Base-by-base conservation (phyloP, 30 jellyfish, hydroid and myxozoan species). In the Mastigias papua region DNA sequence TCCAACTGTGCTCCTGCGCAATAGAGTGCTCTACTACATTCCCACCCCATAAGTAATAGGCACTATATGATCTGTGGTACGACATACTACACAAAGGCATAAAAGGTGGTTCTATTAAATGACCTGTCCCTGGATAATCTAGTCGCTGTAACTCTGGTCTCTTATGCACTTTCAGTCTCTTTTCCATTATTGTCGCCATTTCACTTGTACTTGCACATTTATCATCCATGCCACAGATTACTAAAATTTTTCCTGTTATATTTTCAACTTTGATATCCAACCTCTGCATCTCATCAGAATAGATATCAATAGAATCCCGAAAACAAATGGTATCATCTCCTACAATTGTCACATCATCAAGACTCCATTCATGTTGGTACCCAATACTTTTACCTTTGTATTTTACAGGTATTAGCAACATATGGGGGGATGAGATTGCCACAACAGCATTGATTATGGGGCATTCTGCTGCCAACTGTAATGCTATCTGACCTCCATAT, bases 1-100 rank as follows among this genome's bases (percentile, higher is more conserved):
- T 69, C 97, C 97, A 91, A 15, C 96, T 33, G 70, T 91, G 95
- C 76, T 74, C 90, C 76, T 88, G 92, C 17, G 97, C 97, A 46
- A 90, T 87, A 57, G 83, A 57, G 37, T 84, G 92, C 54, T 84
- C 87, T 48, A 32, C 73, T 4, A 32, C 68, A 13, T 78, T 51
- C 11, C 97, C 97, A 27, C 97, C 97, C 86, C 89, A 82, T 28
- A 61, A 75, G 34, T 75, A 28, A 2, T 67, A 22, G 27, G 28
- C 1, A 21, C 34, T 25, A 71, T 9, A 76, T 5, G 11, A 34
- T 19, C 60, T 75, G 26, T 87, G 80, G 31, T 33, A 87, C 17
- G 96, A 75, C 2, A 32, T 81, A 6, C 82, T 61, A 28, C 96
- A 76, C 76, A 87, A 26, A 9, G 97, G 97, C 95, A 91, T 91